phyloP scores from a whole-genome alignment of 1,140 invertebrate genomes.

The Brachionus sp. region DNA sequence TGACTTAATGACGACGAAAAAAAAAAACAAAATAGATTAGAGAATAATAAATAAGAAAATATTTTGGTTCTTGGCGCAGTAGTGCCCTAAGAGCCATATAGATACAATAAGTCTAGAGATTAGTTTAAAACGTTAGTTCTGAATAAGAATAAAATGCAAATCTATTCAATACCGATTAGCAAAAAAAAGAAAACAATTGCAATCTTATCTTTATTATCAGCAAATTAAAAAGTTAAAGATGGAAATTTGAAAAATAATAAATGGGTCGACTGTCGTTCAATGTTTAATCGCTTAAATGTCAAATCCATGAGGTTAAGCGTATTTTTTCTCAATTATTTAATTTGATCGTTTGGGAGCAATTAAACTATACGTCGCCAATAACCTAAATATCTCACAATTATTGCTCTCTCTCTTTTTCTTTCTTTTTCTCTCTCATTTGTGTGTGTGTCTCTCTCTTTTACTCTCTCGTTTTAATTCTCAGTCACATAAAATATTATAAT shows the following conservation, averaged over 20 bases:
- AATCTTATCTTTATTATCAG: background rate
- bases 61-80: too few relatives aligned
- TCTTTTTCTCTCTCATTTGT: too few relatives aligned
- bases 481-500: slow-evolving; percentile 5
- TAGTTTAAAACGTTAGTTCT: too few relatives aligned
- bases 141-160: background rate
- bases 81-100: background rate
- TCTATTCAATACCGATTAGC: background rate
- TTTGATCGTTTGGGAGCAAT: background rate
- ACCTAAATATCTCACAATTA: background rate
- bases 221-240: background rate
- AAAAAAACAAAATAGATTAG: background rate
- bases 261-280: background rate
- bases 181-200: background rate
- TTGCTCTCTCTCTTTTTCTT: background rate
- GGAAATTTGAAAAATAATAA: background rate
- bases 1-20: background rate
- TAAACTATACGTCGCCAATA: background rate
- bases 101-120: too few relatives aligned
- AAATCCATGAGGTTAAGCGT: background rate
- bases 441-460: too few relatives aligned
- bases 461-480: background rate
- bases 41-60: background rate
- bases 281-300: slow-evolving; percentile 1
- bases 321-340: background rate